phyloP scores from a whole-genome alignment of 2,888 invertebrate species.

The Trichopria drosophilae region DNA sequence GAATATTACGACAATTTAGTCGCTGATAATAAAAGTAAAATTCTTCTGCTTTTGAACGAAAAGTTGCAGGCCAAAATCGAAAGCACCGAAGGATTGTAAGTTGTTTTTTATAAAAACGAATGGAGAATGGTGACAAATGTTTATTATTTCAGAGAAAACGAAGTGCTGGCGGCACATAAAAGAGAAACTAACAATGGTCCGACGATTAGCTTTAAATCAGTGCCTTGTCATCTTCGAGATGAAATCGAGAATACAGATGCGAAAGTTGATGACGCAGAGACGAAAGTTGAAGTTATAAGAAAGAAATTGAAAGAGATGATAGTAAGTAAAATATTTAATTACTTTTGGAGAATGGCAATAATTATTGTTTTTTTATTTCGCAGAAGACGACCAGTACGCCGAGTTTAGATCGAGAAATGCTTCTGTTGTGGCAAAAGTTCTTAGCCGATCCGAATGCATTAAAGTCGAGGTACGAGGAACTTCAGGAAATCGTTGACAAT shows the following conservation, averaged over 20 bases:
- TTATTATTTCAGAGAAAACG: constrained; percentile 40
- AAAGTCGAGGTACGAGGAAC: constrained; percentile 40
- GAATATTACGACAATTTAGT: constrained; percentile 43
- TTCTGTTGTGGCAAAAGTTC: constrained; percentile 53
- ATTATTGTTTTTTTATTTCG: constrained; percentile 25
- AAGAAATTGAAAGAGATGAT: constrained; percentile 48
- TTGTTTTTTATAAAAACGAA: no score
- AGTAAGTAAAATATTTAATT: constrained; percentile 44
- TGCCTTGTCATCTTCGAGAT: constrained; percentile 38
- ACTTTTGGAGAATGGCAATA: no score
- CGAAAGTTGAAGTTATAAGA: constrained; percentile 40
- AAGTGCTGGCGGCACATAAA: constrained; percentile 37
- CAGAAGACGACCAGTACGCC: constrained; percentile 42
- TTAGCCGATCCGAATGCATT: constrained; percentile 46
- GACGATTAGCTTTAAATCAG: constrained; percentile 44
- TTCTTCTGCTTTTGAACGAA: constrained; percentile 37
- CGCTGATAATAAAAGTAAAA: constrained; percentile 40
- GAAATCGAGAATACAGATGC: constrained; percentile 38
- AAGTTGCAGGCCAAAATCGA: constrained; percentile 31
- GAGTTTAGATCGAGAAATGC: constrained; percentile 44
- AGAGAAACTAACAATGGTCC: constrained; percentile 42
- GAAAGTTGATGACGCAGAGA: constrained; percentile 39
- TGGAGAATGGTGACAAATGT: constrained; percentile 14
- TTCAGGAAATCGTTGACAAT: no score
- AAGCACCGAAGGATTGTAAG: constrained; percentile 35